These are phyloP conservation scores for Pomatorhinus ruficollis DNA, from an alignment of 2,113 vertebrate species.

Conservation along the genomic window DNA sequence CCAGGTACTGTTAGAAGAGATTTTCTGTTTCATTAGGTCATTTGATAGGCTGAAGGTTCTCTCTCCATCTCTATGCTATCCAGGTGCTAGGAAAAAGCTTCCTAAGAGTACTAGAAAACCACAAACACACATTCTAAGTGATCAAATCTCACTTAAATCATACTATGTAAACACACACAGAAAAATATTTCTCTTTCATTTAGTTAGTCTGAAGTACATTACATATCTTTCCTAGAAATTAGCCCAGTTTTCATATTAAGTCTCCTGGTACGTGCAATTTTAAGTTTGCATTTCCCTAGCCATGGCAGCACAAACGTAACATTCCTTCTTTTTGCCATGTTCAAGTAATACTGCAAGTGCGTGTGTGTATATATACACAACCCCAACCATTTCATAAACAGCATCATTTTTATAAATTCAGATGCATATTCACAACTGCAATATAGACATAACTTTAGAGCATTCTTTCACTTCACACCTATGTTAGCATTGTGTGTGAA, in stretches of 20 bases:
- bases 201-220: background rate
- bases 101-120: background rate
- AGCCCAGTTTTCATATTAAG: background rate
- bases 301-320: background rate
- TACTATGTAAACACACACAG: background rate
- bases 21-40: background rate
- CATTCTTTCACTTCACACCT: background rate
- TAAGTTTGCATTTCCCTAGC: background rate
- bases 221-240: background rate
- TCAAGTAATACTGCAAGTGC: background rate
- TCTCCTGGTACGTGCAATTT: background rate
- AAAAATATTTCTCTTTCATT: background rate
- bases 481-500: background rate
- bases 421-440: background rate
- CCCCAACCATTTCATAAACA: background rate
- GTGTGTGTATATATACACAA: accelerated
- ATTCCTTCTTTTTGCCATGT: background rate
- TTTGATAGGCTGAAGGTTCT: background rate
- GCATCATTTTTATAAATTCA: background rate
- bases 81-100: background rate
- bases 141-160: background rate
- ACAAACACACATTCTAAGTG: background rate
- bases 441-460: background rate
- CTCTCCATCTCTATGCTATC: background rate
- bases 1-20: background rate